These are phyloP conservation scores for Ctenodactylus gundi DNA, from an alignment of 2,113 vertebrate species.

Conservation along the genomic window DNA sequence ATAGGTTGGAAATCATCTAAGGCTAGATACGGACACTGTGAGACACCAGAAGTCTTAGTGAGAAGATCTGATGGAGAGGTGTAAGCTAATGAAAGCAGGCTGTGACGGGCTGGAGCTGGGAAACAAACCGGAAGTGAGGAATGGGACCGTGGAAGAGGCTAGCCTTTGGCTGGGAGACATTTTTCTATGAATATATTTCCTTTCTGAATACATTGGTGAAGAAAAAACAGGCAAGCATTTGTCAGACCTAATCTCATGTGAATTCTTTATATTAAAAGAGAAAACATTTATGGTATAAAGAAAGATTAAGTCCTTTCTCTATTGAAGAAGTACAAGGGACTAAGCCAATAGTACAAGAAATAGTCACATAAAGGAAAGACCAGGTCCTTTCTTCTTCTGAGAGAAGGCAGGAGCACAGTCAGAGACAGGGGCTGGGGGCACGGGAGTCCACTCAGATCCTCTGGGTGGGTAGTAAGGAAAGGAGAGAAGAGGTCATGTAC, in stretches of 20 bases:
- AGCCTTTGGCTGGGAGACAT: neutral
- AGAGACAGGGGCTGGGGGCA: neutral
- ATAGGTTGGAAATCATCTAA: neutral
- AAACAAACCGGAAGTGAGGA: neutral
- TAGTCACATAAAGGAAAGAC: neutral
- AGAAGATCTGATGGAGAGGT: neutral
- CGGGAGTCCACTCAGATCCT: neutral
- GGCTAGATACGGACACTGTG: neutral
- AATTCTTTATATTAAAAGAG: neutral
- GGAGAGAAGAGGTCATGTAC: neutral
- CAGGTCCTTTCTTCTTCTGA: neutral
- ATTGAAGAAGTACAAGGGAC: neutral
- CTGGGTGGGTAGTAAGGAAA: neutral
- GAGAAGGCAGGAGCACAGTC: neutral
- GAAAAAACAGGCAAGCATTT: neutral
- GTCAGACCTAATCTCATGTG: neutral
- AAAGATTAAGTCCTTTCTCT: neutral
- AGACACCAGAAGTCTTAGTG: neutral
- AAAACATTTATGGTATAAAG: neutral
- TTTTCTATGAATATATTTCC: no score
- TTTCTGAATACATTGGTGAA: neutral
- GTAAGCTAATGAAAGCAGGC: neutral
- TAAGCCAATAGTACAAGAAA: neutral
- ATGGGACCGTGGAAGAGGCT: neutral
- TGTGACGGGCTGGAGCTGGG: neutral